These are phyloP conservation scores for Copidosoma aretas DNA, from an alignment of 2,888 invertebrate species.

Conservation along the genomic window DNA sequence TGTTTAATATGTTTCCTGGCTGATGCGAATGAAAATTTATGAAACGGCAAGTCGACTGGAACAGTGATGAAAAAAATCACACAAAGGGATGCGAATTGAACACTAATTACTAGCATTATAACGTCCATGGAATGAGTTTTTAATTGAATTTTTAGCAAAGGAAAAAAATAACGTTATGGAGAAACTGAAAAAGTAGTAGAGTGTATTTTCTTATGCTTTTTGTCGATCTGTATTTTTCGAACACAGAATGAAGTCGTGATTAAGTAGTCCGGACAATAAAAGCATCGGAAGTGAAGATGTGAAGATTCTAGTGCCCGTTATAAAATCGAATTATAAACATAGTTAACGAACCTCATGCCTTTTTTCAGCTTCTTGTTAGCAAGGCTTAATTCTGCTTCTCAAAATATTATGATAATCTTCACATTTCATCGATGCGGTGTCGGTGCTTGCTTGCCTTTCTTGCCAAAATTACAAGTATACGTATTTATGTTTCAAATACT, in stretches of 20 bases:
- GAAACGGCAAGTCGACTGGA: too few species aligned
- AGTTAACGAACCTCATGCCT: not conserved
- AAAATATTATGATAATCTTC: not conserved
- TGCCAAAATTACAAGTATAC: not conserved
- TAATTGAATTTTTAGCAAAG: not conserved
- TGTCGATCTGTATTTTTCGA: conserved; percentile 12
- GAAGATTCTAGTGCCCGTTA: not conserved
- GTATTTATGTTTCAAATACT: not conserved
- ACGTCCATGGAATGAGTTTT: too few species aligned
- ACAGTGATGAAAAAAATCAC: too few species aligned
- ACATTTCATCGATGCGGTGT: not conserved
- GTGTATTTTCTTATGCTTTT: conserved; percentile 27
- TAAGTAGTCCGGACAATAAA: conserved; percentile 32
- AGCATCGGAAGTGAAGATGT: conserved; percentile 1
- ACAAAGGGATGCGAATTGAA: too few species aligned
- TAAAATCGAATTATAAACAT: conserved; percentile 9
- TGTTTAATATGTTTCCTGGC: too few species aligned
- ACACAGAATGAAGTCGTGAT: conserved; percentile 21
- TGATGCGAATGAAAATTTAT: too few species aligned
- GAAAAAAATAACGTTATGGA: not conserved
- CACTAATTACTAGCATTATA: too few species aligned
- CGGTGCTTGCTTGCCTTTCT: not conserved
- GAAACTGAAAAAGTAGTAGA: conserved; percentile 1
- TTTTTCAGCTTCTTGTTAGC: conserved; percentile 3
- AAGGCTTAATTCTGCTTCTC: not conserved